Percentiles rank a stretch among this genome's conserved stretches.
Conservation (phyloP, 2,797 vertebrate species). For the Sciurus carolinensis region DNA sequence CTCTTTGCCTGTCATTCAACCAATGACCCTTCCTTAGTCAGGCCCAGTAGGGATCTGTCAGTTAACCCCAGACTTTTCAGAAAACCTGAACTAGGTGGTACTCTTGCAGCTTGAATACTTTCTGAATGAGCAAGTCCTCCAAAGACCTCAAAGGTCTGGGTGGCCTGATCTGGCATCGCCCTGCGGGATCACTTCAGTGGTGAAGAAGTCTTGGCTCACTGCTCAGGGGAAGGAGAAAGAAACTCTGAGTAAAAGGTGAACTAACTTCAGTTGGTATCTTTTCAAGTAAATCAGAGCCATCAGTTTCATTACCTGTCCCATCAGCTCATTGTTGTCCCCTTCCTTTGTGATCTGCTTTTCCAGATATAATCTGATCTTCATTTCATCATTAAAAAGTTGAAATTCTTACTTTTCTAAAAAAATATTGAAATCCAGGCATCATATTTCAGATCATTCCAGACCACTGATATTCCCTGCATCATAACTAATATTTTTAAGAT, state of each 20-base stretch:
- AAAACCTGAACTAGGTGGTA: constrained; percentile 71
- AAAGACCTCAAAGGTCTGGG: constrained; percentile 91
- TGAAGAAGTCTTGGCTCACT: constrained; percentile 78
- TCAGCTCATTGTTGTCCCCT: constrained; percentile 91
- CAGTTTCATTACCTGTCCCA: constrained; percentile 90
- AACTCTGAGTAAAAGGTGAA: constrained; percentile 83
- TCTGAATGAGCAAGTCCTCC: constrained; percentile 92
- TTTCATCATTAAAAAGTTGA: constrained; percentile 81
- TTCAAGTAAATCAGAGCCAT: constrained; percentile 90
- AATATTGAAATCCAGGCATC: constrained; percentile 91
- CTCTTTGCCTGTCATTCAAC: constrained; percentile 81
- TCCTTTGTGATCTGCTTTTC: constrained; percentile 90
- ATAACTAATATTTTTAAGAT: constrained; percentile 94
- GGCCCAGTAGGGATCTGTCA: constrained; percentile 73
- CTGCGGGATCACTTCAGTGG: neutral
- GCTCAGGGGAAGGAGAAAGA: constrained; percentile 75
- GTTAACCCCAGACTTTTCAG: constrained; percentile 76
- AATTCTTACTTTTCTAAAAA: constrained; percentile 81
- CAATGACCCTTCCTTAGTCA: constrained; percentile 52
- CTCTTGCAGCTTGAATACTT: constrained; percentile 91
- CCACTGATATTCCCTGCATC: constrained; percentile 95
- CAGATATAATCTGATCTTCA: constrained; percentile 84
- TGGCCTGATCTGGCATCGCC: constrained; percentile 88
- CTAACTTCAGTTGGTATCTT: constrained; percentile 88
- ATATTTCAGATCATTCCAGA: constrained; percentile 90